Evolutionary conservation across 2,797 vertebrate species (phyloP), one percentile per base, ranked within the genome.

Genomic region (Spheniscus humboldti): DNA sequence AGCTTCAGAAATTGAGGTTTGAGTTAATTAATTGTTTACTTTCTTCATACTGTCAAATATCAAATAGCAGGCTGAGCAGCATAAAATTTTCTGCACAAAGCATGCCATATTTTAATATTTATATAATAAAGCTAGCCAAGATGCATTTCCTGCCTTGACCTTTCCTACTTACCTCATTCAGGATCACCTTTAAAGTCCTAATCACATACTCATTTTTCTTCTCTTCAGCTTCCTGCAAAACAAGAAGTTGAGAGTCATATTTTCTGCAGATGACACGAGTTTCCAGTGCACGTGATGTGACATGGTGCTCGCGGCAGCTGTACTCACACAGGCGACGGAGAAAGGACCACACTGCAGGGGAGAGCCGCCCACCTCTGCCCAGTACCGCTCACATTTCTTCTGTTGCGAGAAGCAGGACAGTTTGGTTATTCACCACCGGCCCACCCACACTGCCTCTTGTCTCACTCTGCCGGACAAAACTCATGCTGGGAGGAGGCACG

Each of bases 301-400:
- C 22, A 11, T 2, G 39, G 73, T 18, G 60, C 78, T 17, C 7
- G 7, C 2, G 6, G 78, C 47, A 81, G 95, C 92, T 23, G 55
- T 97, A 99, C 99, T 99, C 97, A 99, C 99, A 83, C 98, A 99
- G 88, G 96, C 81, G 68, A 99, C 55, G 52, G 95, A 97, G 90
- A 99, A 99, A 4, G 98, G 98, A 5, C 98, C 98, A 6, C 98
- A 98, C 14, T 97, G 94, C 89, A 99, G 98, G 5, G 96, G 89
- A 17, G 86, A 94, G 48, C 98, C 94, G 3, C 95, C 97, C 52
- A 62, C 96, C 81, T 98, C 98, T 5, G 98, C 98, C 99, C 99
- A 99, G 97, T 99, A 99, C 47, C 98, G 97, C 96, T 99, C 99
- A 88, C 99, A 99, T 71, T 99, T 99, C 99, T 98, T 99, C 99